phyloP scores from a whole-genome alignment of 2,113 vertebrate genomes.

The Nematolebias whitei region DNA sequence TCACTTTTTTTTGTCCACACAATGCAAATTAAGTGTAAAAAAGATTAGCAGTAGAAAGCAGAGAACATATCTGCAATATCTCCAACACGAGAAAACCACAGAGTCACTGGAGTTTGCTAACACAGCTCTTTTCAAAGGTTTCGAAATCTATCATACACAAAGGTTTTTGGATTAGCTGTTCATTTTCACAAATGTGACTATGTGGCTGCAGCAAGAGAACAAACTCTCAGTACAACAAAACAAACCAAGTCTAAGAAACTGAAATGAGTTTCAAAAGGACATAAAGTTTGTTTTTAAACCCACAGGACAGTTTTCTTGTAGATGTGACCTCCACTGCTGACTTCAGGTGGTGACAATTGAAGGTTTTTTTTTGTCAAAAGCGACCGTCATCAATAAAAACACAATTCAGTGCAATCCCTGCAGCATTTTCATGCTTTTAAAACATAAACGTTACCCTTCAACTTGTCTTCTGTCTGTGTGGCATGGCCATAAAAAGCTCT shows the following conservation, averaged over 20 bases:
- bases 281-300: no score
- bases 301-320: not conserved
- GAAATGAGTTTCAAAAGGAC: not conserved
- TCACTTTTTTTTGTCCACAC: not conserved
- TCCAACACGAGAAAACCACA: conserved; percentile 30
- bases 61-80: conserved; percentile 14
- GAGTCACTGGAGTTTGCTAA: conserved; percentile 22
- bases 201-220: conserved; percentile 18
- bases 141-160: conserved; percentile 11
- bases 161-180: conserved; percentile 2
- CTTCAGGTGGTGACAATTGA: not conserved
- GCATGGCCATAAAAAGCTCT: conserved; percentile 18
- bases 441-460: conserved; percentile 25
- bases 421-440: conserved; percentile 16
- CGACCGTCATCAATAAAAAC: not conserved
- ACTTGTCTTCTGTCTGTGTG: conserved; percentile 7
- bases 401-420: conserved; percentile 1
- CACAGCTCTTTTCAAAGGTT: conserved; percentile 24
- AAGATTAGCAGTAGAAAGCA: conserved; percentile 12
- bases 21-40: conserved; percentile 6
- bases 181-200: not conserved
- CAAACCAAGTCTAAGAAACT: no score
- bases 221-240: no score
- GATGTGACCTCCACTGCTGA: not conserved
- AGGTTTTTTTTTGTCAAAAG: conserved; percentile 10